Percentiles rank a stretch among this genome's conserved stretches.
Evolutionary conservation across 2,888 invertebrate species (phyloP).

Genomic region (Parasteatoda lunata): DNA sequence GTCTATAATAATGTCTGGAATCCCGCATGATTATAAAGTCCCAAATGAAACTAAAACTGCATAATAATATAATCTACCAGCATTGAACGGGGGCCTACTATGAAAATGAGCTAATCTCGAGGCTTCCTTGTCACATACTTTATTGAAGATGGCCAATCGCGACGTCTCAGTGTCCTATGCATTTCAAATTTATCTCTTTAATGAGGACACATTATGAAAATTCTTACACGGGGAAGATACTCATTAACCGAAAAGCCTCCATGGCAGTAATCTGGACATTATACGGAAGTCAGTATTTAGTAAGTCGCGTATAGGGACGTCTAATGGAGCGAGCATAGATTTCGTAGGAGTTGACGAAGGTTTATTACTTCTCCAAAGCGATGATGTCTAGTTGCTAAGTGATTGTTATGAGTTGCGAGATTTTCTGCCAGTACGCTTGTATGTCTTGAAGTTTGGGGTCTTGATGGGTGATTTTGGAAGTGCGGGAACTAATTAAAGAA

Average conservation of each 20-base stretch:
- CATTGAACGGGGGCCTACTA: background rate
- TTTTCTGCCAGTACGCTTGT: conserved; percentile 1
- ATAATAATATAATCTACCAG: background rate
- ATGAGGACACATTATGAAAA: conserved; percentile 53
- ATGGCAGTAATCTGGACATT: conserved; percentile 50
- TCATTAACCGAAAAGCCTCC: conserved; percentile 20
- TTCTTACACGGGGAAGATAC: conserved; percentile 25
- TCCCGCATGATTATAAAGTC: background rate
- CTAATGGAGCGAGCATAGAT: conserved; percentile 19
- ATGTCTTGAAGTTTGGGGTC: background rate
- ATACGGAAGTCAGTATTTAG: conserved; percentile 12
- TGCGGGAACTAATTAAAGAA: background rate
- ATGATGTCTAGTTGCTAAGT: background rate
- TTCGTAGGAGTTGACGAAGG: background rate
- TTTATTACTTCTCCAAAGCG: background rate
- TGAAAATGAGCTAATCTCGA: conserved; percentile 32
- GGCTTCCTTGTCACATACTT: background rate
- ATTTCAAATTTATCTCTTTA: conserved; percentile 16
- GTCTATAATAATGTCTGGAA: background rate
- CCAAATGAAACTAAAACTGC: background rate
- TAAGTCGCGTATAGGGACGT: conserved; percentile 13
- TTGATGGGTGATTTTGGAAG: background rate
- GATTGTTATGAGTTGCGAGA: background rate
- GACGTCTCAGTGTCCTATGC: background rate
- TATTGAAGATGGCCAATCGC: conserved; percentile 43